Conservation (phyloP, 37 sponge, comb jelly and placozoan species). For the Diacarnus erythraeanus region DNA sequence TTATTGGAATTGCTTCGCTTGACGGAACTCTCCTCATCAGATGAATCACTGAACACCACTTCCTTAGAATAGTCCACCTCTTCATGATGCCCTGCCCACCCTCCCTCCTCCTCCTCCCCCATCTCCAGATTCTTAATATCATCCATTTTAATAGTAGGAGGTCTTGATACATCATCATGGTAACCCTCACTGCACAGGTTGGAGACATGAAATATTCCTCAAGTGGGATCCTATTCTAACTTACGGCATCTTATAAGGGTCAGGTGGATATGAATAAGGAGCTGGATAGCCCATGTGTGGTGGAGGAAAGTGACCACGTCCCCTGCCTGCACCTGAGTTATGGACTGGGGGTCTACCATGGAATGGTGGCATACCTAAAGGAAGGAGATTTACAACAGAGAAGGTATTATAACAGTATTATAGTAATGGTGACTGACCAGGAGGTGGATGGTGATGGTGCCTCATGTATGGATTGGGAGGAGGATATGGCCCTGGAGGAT, state of each 20-base stretch:
- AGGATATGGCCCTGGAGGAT: conserved; percentile 19
- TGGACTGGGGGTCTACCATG: conserved; percentile 21
- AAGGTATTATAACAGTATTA: background rate
- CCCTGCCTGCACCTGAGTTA: conserved; percentile 4
- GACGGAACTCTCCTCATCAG: conserved; percentile 48
- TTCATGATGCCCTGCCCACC: conserved; percentile 89
- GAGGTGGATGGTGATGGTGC: conserved; percentile 18
- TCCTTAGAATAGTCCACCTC: conserved; percentile 86
- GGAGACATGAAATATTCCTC: background rate
- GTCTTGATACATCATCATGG: conserved; percentile 19
- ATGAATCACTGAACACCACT: conserved; percentile 79
- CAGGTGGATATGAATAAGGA: conserved; percentile 19
- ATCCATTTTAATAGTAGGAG: conserved; percentile 56
- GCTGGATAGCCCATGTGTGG: conserved; percentile 30
- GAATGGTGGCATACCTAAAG: conserved; percentile 37
- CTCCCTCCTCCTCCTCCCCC: conserved; percentile 77
- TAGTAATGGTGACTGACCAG: background rate
- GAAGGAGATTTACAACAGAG: background rate
- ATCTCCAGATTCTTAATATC: conserved; percentile 70
- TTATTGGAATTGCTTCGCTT: background rate
- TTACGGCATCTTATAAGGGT: conserved; percentile 44
- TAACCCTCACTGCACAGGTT: background rate
- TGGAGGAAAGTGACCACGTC: conserved; percentile 2
- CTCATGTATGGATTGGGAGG: conserved; percentile 12
- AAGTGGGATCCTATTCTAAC: background rate